Evolutionary conservation across 2,888 invertebrate species (phyloP), one percentile per base, ranked within the genome.

Genomic region (Deladenus siricidicola): DNA sequence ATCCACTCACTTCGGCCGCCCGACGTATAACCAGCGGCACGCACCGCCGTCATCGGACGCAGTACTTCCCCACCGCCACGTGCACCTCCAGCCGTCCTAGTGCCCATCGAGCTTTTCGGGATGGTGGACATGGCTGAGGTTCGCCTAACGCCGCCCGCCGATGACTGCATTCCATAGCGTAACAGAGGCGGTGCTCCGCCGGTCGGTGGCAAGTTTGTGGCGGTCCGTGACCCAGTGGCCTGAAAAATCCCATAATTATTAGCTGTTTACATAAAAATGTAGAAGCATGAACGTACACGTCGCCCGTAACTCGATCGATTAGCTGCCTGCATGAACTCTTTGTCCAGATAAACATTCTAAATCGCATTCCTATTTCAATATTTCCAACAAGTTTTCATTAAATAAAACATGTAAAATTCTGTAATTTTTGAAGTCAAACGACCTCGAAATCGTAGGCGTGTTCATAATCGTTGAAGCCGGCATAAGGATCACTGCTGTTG

Each of bases 21-120:
- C 1, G 91, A 90, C 3, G 90, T 90, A 80, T 90, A 98, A 1
- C 98, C 98, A 28, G 91, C 94, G 8, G 91, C 94, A 60, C 91
- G 85, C 43, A 96, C 90, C 1, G 96, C 94, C 2, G 98, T 98
- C 85, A 96, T 92, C 0, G 98, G 96, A 59, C 98, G 26, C 30
- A 59, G 47, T 19, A 67, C 26, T 47, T 70, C 57, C 52, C 45
- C 71, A 75, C 39, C 51, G 29, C 29, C 44, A 17, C 30, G 29
- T 17, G 23, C 42, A 47, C 30, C 52, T 8, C 60, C 56, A 42
- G 45, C 34, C 23, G 51, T 54, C 42, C 55, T 19, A 10, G 44
- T 17, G 19, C 45, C n/a, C 23, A 47, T 34, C n/a, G 47, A 44
- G 52, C 50, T 60, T 42, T 21, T 52, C 42, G 34, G 67, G 56